Evolutionary conservation across 1,140 invertebrate genomes (phyloP), one percentile per base, ranked within the genome.

Genomic region (Scylla paramamosain): DNA sequence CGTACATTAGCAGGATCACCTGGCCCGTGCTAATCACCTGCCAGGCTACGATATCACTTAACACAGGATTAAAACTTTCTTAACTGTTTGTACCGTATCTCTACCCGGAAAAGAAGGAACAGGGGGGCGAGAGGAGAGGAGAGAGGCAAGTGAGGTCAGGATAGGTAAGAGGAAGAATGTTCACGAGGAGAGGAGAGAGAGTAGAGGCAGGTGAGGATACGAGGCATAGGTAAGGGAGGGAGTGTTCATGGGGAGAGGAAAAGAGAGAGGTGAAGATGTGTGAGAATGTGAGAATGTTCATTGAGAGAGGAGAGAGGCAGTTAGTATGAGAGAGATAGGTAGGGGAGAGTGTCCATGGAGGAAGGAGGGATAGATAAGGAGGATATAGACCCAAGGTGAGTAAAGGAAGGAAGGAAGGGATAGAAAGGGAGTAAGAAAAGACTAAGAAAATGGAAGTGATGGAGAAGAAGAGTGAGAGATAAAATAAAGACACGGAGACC

Each of bases 21-120:
- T 77, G 67, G 67, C 20, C 67, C 20, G 8, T n/a, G 67, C 67
- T 77, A 77, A 77, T 77, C 67, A 77, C 67, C 67, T 20, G 6
- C 12, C 12, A 77, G 67, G 67, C 67, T 77, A 77, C 67, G 67
- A 77, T 77, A 77, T 77, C 67, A 77, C 67, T 77, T 77, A 77
- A 77, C 67, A 77, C 67, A n/a, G n/a, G 67, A 77, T 77, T 77
- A 77, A 77, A 77, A 77, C 67, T 77, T 77, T 77, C 67, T 77
- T 77, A 77, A 77, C n/a, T 77, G 67, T 77, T n/a, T 77, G 20
- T 77, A 77, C 67, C 67, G 67, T 77, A n/a, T 77, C 67, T 0
- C 67, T n/a, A n/a, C 20, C 67, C 20, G 25, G 67, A 48, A 48
- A 88, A 28, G n/a, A 88, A 28, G 87, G 12, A 88, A 28, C 16